A percentile compares a stretch with the other conserved stretches of the same genome.
phyloP scores from a whole-genome alignment of 2,888 invertebrate genomes.

The Prosapia bicincta region DNA sequence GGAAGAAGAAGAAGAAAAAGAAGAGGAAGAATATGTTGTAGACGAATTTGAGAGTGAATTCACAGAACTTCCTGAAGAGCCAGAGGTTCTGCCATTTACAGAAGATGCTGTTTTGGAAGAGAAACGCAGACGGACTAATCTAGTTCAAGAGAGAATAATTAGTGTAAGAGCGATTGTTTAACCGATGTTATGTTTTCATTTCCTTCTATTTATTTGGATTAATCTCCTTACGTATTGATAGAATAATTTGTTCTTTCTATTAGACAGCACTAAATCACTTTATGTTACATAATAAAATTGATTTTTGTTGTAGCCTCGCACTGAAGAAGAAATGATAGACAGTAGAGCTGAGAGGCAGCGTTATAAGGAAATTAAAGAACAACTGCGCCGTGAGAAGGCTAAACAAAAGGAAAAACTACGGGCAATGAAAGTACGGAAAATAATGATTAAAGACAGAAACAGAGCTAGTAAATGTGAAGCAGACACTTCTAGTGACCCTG shows the following conservation, averaged over 20 bases:
- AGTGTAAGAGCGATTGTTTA: no score
- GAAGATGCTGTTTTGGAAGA: slow-evolving; percentile 18
- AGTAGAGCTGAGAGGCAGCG: slow-evolving; percentile 34
- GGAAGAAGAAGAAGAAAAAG: slow-evolving; percentile 40
- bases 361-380: slow-evolving; percentile 40
- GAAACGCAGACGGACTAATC: slow-evolving; percentile 47
- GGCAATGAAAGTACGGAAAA: slow-evolving; percentile 22
- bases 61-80: slow-evolving; percentile 26
- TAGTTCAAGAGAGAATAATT: slow-evolving; percentile 62
- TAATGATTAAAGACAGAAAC: slow-evolving; percentile 31
- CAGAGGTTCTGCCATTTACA: slow-evolving; percentile 10
- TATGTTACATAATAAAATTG: slow-evolving; percentile 5
- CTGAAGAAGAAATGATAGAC: slow-evolving; percentile 35
- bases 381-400: slow-evolving; percentile 32
- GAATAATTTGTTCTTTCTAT: not conserved
- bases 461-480: slow-evolving; percentile 43
- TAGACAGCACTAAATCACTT: slow-evolving; percentile 25
- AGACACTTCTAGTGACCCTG: slow-evolving; percentile 52
- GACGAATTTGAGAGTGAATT: slow-evolving; percentile 36
- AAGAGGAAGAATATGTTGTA: slow-evolving; percentile 37
- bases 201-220: not conserved
- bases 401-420: slow-evolving; percentile 37
- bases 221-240: no score
- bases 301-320: slow-evolving; percentile 55
- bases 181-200: no score